Base-by-base conservation (phyloP, 2,888 invertebrate species). In the Oscheius sp. region DNA sequence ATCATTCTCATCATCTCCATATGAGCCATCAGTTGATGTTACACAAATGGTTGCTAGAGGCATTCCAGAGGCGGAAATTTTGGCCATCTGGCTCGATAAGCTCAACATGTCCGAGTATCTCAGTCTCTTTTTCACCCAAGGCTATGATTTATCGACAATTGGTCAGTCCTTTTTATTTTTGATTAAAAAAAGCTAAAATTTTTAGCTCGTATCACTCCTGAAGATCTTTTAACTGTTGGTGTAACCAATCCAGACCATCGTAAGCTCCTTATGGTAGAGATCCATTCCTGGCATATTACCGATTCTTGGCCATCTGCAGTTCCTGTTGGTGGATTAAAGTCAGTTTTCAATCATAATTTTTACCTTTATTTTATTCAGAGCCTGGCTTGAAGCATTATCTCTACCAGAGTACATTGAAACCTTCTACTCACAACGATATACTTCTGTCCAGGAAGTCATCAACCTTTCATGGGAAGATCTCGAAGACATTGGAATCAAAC, bases 401-500 rank as follows among this genome's bases (percentile, higher is more conserved):
- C 90, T 98, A 75, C 94, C 94, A 86, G 95, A 96, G 88, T 98
- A 98, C 87, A 91, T 93, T 45, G 92, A 92, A 23, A 93, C 93
- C 46, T 90, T 98, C 73, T 91, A 93, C 75, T 92, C 92, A 78
- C 96, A 97, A 89, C 95, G 95, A 65, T 97, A 96, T 89, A 91
- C 92, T 85, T 93, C 93, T 6, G 93, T 98, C 46, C 93, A 71
- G 17, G 93, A 94, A 88, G 93, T 96, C 66, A 93, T 94, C 34
- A 94, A 95, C 87, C 91, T 98, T 65, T 94, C 94, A 71, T 97
- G 96, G 96, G 98, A 98, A 87, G 98, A 98, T 89, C 91, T 98
- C 87, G 97, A 98, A 89, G 97, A 98, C 87, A 95, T 97, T 88
- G 90, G 90, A 46, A 89, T 90, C 46, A 88, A 87, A 70, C 88